Conservation (phyloP, 2,888 invertebrate species). For the Meloe dianella region DNA sequence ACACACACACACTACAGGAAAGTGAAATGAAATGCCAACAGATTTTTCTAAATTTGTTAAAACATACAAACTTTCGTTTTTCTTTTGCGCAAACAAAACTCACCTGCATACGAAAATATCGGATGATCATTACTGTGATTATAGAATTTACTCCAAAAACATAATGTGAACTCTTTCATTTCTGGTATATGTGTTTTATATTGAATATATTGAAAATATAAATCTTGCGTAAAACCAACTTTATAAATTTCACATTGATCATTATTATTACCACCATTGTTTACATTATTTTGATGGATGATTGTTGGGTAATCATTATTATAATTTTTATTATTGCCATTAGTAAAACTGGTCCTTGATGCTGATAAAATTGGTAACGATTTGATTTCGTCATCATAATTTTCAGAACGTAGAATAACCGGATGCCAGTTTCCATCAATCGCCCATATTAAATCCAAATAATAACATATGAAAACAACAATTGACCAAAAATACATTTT, state of each 20-base stretch:
- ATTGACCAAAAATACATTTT: neutral
- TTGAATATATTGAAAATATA: constrained; percentile 73
- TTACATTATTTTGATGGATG: neutral
- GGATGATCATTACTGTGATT: constrained; percentile 85
- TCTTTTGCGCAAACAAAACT: constrained; percentile 51
- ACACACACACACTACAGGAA: too few species aligned
- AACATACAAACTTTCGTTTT: neutral
- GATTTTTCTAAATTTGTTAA: neutral
- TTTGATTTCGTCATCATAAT: constrained; percentile 48
- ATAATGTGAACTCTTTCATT: constrained; percentile 82
- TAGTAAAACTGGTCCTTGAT: constrained; percentile 21
- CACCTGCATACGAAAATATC: constrained; percentile 81
- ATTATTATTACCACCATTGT: constrained; percentile 41
- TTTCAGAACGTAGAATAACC: constrained; percentile 58
- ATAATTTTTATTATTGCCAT: neutral
- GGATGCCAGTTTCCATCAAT: constrained; percentile 61
- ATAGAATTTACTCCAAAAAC: constrained; percentile 82
- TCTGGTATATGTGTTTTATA: constrained; percentile 76
- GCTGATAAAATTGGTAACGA: constrained; percentile 38
- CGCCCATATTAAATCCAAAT: neutral
- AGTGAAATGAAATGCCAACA: neutral
- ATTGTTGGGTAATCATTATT: neutral
- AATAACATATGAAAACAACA: neutral
- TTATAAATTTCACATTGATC: constrained; percentile 64
- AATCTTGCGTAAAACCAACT: constrained; percentile 65